phyloP scores from a whole-genome alignment of 2,888 invertebrate species.

The Napeogenes sylphis region DNA sequence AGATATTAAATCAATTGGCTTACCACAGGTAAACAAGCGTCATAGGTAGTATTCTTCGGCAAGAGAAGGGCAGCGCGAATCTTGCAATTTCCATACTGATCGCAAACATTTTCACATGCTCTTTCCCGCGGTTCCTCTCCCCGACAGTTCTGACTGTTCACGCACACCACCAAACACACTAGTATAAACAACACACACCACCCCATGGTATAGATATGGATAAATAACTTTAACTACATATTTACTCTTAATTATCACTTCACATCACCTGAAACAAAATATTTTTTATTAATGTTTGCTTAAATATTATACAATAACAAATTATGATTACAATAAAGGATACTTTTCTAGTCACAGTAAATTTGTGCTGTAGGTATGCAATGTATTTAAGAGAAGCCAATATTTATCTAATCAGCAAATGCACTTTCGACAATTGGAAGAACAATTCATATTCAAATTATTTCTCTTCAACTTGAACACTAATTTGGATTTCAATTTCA shows the following conservation, averaged over 20 bases:
- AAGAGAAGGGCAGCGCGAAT: conserved; percentile 82
- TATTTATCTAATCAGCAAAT: too few species aligned
- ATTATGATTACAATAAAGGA: background rate
- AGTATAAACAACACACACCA: conserved; percentile 47
- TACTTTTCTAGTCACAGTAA: background rate
- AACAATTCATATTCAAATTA: too few species aligned
- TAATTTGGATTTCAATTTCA: too few species aligned
- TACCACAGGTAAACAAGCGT: conserved; percentile 75
- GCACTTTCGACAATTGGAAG: too few species aligned
- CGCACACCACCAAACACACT: conserved; percentile 33
- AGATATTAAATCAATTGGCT: conserved; percentile 32
- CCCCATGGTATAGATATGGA: conserved; percentile 49
- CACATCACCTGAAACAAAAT: conserved; percentile 30
- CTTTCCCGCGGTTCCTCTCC: conserved; percentile 54
- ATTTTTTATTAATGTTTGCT: background rate
- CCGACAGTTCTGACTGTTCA: conserved; percentile 55
- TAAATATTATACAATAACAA: background rate
- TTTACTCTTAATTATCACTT: conserved; percentile 18
- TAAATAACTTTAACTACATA: conserved; percentile 33
- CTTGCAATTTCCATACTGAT: conserved; percentile 72
- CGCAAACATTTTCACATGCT: conserved; percentile 72
- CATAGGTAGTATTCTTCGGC: conserved; percentile 76
- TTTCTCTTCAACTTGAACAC: too few species aligned
- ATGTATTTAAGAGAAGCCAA: too few species aligned
- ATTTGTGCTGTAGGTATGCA: too few species aligned